Evolutionary conservation across 1,140 invertebrate species (phyloP), one percentile per base, ranked within the genome.

Genomic region (Macrocentrus cingulum): DNA sequence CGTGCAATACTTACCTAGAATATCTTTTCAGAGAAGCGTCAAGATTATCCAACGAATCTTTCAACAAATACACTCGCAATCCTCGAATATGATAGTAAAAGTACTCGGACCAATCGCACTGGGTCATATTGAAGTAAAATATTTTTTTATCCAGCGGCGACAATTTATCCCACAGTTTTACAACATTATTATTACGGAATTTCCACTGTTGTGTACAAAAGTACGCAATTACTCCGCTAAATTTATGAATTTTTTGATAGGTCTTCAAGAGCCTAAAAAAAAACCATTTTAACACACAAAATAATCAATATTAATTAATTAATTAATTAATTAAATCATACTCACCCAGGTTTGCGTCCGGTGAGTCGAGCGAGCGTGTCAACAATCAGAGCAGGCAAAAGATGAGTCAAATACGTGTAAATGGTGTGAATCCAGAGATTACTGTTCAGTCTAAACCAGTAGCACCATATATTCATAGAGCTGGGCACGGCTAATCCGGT

Each of bases 191-290:
- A 62, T 83, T 84, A 1, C 67, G 63, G 64, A 87, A 88, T 25
- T 71, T 66, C 86, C 86, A 88, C 59, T 85, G 71, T 44, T 81
- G 72, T 1, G 77, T 79, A 4, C 80, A 82, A 62, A 88, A 88
- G 62, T 81, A 87, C 18, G 84, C 77, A 45, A 88, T 76, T 1
- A 81, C 80, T 0, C 57, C 64, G 1, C 80, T 77, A 9, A 85
- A 84, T 62, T 83, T 82, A 29, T 82, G 71, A 57, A 88, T 79
- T 61, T 83, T 84, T 34, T 74, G 78, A 53, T 87, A 85, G 1
- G 83, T 62, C 15, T 79, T 76, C 13, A 81, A 65, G 56, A 86
- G 66, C 51, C 84, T 87, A 68, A 69, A 58, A 64, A 39, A 51
- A 41, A 51, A 45, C n/a, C 48, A 44, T 53, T 34, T 37, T 53